Conservation (phyloP, 1,140 invertebrate species). For the Drosophila sp. region DNA sequence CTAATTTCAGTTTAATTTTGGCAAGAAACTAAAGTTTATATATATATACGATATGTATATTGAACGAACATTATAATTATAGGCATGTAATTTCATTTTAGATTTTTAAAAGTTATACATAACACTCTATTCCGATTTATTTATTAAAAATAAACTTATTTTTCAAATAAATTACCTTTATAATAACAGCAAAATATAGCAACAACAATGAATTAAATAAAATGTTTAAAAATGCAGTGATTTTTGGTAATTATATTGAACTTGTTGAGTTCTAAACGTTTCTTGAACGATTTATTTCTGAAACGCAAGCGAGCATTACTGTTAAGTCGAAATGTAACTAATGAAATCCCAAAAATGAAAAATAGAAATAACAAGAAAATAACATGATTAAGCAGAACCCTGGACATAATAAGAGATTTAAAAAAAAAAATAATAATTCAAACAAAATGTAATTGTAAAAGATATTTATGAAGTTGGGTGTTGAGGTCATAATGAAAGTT, state of each 20-base stretch:
- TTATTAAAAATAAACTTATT: slow-evolving; percentile 30
- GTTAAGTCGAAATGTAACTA: slow-evolving; percentile 30
- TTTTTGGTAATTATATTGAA: not conserved
- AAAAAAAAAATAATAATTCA: slow-evolving; percentile 4
- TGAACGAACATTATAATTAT: slow-evolving; percentile 23
- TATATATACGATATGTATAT: slow-evolving; percentile 6
- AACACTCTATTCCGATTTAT: slow-evolving; percentile 14
- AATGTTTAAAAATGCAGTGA: slow-evolving; percentile 12
- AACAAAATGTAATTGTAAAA: slow-evolving; percentile 32
- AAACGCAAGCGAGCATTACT: slow-evolving; percentile 32
- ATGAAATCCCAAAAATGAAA: slow-evolving; percentile 6
- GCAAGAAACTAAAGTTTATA: not conserved
- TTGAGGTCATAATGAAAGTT: slow-evolving; percentile 48
- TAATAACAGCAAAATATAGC: not conserved
- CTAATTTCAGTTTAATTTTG: not conserved
- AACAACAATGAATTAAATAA: slow-evolving; percentile 1
- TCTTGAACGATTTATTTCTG: slow-evolving; percentile 1
- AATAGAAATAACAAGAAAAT: slow-evolving; percentile 13
- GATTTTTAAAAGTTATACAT: slow-evolving; percentile 23
- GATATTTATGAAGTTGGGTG: slow-evolving; percentile 51
- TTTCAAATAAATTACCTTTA: slow-evolving; percentile 32
- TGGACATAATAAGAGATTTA: not conserved
- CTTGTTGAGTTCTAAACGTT: slow-evolving; percentile 1
- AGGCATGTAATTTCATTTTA: slow-evolving; percentile 29
- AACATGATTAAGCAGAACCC: slow-evolving; percentile 15